Conservation (phyloP, 2,797 vertebrate species). For the Rhabdomys pumilio region DNA sequence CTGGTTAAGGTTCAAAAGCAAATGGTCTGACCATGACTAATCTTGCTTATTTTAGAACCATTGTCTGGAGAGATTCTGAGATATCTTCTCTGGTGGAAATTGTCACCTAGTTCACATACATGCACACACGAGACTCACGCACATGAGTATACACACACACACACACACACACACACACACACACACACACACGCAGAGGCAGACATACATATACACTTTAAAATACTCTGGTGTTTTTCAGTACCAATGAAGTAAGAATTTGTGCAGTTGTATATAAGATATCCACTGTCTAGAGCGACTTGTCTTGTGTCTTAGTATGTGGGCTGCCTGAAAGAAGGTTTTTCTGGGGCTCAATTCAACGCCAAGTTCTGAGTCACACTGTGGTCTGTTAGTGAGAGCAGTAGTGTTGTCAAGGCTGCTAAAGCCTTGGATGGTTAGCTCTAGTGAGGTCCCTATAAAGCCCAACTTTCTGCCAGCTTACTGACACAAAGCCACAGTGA, state of each 20-base stretch:
- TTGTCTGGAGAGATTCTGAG: slow-evolving; percentile 80
- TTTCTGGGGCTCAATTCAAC: not conserved
- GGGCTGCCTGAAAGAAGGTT: not conserved
- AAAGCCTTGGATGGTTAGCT: slow-evolving; percentile 24
- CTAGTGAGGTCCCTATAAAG: slow-evolving; percentile 23
- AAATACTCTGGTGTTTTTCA: slow-evolving; percentile 71
- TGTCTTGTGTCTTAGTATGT: slow-evolving; percentile 11
- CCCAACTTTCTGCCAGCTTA: not conserved
- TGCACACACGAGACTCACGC: not conserved
- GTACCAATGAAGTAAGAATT: not conserved
- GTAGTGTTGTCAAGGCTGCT: not conserved
- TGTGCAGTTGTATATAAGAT: not conserved
- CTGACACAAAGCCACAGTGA: not conserved
- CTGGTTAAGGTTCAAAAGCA: not conserved
- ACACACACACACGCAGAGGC: no score
- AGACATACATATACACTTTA: not conserved
- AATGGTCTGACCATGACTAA: slow-evolving; percentile 68
- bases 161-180: not conserved
- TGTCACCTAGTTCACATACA: slow-evolving; percentile 67
- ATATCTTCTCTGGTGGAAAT: slow-evolving; percentile 63
- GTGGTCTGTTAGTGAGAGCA: not conserved
- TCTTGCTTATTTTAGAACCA: slow-evolving; percentile 83
- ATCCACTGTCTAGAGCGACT: not conserved
- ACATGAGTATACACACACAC: no score
- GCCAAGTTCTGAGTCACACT: not conserved